A percentile compares a stretch with the other conserved stretches of the same genome.
Conservation (phyloP, 2,888 invertebrate genomes). For the Agrochola circellaris region DNA sequence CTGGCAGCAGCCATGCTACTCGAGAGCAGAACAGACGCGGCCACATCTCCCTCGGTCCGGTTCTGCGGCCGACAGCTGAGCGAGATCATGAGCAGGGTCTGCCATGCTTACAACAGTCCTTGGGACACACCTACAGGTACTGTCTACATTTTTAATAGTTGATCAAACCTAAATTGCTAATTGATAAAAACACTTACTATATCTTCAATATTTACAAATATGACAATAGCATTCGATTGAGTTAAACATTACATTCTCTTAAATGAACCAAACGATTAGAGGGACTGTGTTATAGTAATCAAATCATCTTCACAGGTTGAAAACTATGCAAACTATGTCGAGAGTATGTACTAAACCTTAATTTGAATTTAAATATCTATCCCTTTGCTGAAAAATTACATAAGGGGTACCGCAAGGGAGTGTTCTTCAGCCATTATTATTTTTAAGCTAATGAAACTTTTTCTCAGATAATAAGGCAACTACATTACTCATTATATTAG, state of each 20-base stretch:
- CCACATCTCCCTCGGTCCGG: slow-evolving; percentile 78
- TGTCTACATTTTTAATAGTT: slow-evolving; percentile 2
- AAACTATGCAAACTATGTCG: slow-evolving; percentile 1
- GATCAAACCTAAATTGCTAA: background rate
- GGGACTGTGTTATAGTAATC: background rate
- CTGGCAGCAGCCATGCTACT: slow-evolving; percentile 78
- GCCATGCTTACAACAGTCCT: slow-evolving; percentile 87
- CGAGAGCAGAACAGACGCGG: slow-evolving; percentile 77
- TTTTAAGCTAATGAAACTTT: background rate
- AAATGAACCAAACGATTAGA: background rate
- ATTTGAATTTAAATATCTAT: background rate
- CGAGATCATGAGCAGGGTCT: slow-evolving; percentile 86
- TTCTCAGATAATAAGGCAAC: background rate
- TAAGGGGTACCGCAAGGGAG: background rate
- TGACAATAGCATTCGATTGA: slow-evolving; percentile 2
- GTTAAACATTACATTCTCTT: background rate
- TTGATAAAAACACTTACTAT: background rate
- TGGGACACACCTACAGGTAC: slow-evolving; percentile 87
- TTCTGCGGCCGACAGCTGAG: slow-evolving; percentile 86
- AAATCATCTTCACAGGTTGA: background rate
- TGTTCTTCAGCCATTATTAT: slow-evolving; percentile 17
- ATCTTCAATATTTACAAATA: slow-evolving; percentile 8
- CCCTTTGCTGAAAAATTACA: background rate
- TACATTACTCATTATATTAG: background rate
- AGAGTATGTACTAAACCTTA: background rate